Evolutionary conservation across 2,888 invertebrate species (phyloP).

Genomic region (Leucoma salicis): DNA sequence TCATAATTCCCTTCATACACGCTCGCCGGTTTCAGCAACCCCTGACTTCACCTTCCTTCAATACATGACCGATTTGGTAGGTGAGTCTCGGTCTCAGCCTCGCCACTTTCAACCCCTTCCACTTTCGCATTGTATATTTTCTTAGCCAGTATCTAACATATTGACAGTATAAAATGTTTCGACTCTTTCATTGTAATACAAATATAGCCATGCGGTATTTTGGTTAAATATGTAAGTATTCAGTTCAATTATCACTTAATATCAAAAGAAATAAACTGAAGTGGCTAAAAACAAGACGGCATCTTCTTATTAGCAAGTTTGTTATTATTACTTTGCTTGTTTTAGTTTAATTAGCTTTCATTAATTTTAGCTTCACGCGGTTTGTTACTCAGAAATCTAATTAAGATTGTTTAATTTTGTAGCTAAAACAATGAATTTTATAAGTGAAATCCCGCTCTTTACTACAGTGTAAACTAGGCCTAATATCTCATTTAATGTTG

Average conservation of each 20-base stretch:
- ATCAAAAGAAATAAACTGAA: slow-evolving; percentile 29
- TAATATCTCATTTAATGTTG: slow-evolving; percentile 62
- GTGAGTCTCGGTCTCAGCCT: too few relatives aligned
- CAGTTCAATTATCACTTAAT: slow-evolving; percentile 27
- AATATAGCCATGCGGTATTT: not conserved
- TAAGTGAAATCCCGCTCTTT: slow-evolving; percentile 15
- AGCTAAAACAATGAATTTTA: slow-evolving; percentile 19
- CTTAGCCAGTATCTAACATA: too few relatives aligned
- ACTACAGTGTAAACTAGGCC: slow-evolving; percentile 28
- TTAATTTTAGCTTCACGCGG: slow-evolving; percentile 33
- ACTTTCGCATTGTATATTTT: too few relatives aligned
- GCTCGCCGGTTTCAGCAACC: too few relatives aligned
- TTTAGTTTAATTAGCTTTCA: slow-evolving; percentile 36
- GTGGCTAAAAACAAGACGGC: slow-evolving; percentile 25
- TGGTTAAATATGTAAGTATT: not conserved
- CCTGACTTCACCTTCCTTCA: too few relatives aligned
- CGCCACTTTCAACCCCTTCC: too few relatives aligned
- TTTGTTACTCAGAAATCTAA: slow-evolving; percentile 34
- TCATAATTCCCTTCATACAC: too few relatives aligned
- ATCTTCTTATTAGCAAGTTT: slow-evolving; percentile 15
- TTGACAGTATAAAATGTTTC: too few relatives aligned
- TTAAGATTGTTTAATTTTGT: slow-evolving; percentile 29
- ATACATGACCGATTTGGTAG: too few relatives aligned
- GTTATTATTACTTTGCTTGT: slow-evolving; percentile 30
- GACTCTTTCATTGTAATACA: too few relatives aligned